Conservation (phyloP, 2,888 invertebrate species). For the Andrena praecox region DNA sequence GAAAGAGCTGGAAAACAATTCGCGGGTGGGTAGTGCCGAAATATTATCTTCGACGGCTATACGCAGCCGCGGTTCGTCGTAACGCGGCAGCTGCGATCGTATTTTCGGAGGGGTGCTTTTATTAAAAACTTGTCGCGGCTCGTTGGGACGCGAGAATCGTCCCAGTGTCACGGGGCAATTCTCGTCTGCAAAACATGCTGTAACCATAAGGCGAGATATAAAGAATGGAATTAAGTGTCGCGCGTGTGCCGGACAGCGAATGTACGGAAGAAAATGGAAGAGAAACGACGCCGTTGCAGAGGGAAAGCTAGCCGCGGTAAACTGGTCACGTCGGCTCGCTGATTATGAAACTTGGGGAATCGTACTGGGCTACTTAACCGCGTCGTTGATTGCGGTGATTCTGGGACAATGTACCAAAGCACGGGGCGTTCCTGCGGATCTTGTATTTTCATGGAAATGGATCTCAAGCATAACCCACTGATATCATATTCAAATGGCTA, state of each 20-base stretch:
- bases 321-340: constrained; percentile 34
- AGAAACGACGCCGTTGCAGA: constrained; percentile 10
- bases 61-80: neutral
- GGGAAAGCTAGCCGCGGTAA: constrained; percentile 10
- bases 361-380: neutral
- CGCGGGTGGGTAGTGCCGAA: neutral
- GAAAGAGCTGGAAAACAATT: constrained; percentile 7
- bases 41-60: constrained; percentile 29
- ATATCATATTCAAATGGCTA: too few relatives aligned
- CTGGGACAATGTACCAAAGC: too few relatives aligned
- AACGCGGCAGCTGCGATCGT: constrained; percentile 33
- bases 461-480: too few relatives aligned
- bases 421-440: too few relatives aligned
- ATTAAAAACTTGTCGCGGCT: constrained; percentile 39
- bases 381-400: neutral
- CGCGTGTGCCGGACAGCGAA: neutral
- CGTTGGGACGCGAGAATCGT: constrained; percentile 5
- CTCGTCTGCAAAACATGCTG: neutral
- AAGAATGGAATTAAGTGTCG: constrained; percentile 47
- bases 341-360: constrained; percentile 18
- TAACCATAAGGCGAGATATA: constrained; percentile 4
- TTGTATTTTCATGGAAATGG: too few relatives aligned
- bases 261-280: constrained; percentile 1
- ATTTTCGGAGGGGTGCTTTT: constrained; percentile 32
- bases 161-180: neutral